phyloP scores from a whole-genome alignment of 2,797 vertebrate species.

The Euthynnus affinis region DNA sequence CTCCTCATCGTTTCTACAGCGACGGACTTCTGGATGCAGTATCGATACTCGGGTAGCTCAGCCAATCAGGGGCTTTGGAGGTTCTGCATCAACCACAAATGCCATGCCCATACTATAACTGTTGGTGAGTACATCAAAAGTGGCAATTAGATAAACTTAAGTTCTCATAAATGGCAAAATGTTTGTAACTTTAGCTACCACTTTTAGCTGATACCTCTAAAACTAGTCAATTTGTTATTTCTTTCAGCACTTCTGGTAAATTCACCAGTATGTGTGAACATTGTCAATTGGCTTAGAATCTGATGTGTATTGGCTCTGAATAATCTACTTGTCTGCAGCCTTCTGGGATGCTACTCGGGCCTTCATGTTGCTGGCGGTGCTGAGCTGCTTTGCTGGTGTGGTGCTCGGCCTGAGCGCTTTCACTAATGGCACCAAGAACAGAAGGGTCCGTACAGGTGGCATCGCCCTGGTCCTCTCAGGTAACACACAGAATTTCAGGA shows the following conservation, averaged over 20 bases:
- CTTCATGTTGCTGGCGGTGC: constrained; percentile 90
- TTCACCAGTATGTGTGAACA: background rate
- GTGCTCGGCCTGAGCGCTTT: constrained; percentile 85
- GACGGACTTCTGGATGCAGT: constrained; percentile 91
- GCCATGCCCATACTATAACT: constrained; percentile 86
- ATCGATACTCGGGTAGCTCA: constrained; percentile 84
- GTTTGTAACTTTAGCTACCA: background rate
- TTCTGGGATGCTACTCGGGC: constrained; percentile 90
- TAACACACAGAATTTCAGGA: constrained; percentile 41
- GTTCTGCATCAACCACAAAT: constrained; percentile 89
- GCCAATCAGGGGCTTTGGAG: constrained; percentile 91
- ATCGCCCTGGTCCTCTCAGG: constrained; percentile 88
- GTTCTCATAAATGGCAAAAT: background rate
- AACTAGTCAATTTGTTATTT: no score
- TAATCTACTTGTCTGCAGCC: constrained; percentile 67
- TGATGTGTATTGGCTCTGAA: background rate
- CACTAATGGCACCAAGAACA: constrained; percentile 81
- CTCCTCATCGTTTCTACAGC: constrained; percentile 89
- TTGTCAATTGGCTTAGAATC: background rate
- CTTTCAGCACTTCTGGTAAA: background rate
- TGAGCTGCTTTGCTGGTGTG: constrained; percentile 86
- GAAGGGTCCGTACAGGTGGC: constrained; percentile 82
- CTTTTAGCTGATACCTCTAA: background rate
- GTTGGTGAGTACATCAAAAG: constrained; percentile 82
- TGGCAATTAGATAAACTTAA: background rate